These are phyloP conservation scores for Zapus hudsonius DNA, from an alignment of 2,113 vertebrate genomes.

Conservation along the genomic window DNA sequence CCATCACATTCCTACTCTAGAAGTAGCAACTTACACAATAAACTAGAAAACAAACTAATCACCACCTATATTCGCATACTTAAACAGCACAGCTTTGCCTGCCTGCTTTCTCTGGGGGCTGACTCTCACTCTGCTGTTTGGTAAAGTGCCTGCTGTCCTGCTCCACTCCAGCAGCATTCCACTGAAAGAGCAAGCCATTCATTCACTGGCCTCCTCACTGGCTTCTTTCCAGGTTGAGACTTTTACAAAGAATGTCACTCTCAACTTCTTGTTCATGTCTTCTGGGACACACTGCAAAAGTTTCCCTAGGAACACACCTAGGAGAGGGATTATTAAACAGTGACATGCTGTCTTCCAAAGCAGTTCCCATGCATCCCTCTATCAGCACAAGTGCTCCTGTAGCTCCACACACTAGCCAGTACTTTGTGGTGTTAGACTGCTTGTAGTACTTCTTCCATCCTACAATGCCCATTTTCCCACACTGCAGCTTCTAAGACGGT, in stretches of 20 bases:
- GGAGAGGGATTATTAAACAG: constrained; percentile 2
- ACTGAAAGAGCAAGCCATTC: background rate
- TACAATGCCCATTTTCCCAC: background rate
- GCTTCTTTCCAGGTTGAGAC: background rate
- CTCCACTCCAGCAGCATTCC: background rate
- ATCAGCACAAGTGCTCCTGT: background rate
- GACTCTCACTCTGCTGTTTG: no score
- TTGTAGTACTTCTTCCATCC: background rate
- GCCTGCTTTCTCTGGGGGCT: no score
- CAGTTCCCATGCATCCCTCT: background rate
- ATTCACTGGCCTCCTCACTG: constrained; percentile 24
- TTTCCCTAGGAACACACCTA: background rate
- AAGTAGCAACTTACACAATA: background rate
- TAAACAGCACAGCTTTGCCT: constrained; percentile 1
- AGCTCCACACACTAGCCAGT: background rate
- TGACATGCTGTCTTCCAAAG: background rate
- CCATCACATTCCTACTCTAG: no score
- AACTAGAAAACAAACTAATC: constrained; percentile 38
- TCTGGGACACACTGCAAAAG: background rate
- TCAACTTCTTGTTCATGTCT: background rate
- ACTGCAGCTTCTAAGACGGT: background rate
- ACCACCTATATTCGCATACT: background rate
- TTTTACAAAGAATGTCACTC: constrained; percentile 32
- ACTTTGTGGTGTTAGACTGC: background rate
- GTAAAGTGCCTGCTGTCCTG: background rate